phyloP scores from a whole-genome alignment of 2,113 vertebrate genomes.

The zebrafish (Danio rerio) region DNA sequence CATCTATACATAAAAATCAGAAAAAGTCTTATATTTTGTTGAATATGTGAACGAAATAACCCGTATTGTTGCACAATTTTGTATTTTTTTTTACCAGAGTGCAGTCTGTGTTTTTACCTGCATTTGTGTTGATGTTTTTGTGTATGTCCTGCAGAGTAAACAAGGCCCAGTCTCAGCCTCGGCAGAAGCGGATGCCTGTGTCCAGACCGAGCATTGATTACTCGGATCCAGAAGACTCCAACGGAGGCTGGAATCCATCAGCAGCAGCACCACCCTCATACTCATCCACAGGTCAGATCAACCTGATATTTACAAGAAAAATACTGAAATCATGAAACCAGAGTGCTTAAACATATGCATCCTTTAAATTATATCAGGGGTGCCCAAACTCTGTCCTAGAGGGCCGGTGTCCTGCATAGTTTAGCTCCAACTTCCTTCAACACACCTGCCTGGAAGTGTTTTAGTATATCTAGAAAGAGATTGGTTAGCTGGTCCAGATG shows the following conservation, averaged over 20 bases:
- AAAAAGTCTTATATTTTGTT: too few species aligned
- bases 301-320: neutral
- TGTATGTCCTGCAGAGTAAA: conserved; percentile 75
- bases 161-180: conserved; percentile 84
- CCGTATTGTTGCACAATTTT: too few species aligned
- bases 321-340: neutral
- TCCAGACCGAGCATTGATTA: conserved; percentile 83
- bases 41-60: too few species aligned
- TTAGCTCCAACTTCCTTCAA: too few species aligned
- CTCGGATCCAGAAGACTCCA: conserved; percentile 80
- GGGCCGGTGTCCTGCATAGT: too few species aligned
- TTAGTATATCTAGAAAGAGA: too few species aligned
- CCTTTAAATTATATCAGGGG: neutral
- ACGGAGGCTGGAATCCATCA: conserved; percentile 79
- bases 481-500: too few species aligned
- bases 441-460: too few species aligned
- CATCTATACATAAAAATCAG: too few species aligned
- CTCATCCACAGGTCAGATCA: conserved; percentile 68
- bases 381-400: too few species aligned
- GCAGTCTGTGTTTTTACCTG: neutral
- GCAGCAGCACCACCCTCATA: conserved; percentile 61
- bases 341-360: neutral
- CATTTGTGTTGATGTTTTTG: conserved; percentile 24
- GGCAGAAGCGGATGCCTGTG: conserved; percentile 84
- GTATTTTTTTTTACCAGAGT: too few species aligned